phyloP scores from a whole-genome alignment of 1,140 invertebrate species.

The Diuraphis noxia region DNA sequence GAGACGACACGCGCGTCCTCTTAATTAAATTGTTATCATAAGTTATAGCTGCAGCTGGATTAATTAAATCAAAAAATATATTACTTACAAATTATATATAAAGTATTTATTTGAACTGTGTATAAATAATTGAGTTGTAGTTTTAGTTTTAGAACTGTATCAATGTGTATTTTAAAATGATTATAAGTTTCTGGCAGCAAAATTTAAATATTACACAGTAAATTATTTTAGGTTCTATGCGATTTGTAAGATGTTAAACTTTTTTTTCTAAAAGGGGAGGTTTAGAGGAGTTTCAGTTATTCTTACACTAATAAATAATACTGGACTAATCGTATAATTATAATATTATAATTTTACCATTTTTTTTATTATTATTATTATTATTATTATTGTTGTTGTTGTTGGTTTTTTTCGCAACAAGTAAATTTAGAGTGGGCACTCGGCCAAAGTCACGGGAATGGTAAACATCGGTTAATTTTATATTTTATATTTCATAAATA shows the following conservation, averaged over 20 bases:
- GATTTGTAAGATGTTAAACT: background rate
- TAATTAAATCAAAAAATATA: background rate
- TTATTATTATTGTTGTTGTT: background rate
- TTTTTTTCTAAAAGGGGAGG: background rate
- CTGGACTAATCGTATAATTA: background rate
- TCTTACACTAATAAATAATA: background rate
- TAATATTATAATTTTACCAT: background rate
- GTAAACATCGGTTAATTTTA: slow-evolving; percentile 40
- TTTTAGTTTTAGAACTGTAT: background rate
- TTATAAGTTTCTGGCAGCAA: background rate
- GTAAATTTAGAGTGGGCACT: slow-evolving; percentile 41
- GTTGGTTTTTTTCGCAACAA: background rate
- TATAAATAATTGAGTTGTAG: background rate
- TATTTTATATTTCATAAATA: slow-evolving; percentile 4
- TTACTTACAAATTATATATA: background rate
- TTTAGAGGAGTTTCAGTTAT: background rate
- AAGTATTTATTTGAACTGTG: background rate
- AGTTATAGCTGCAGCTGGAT: background rate
- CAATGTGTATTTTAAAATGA: background rate
- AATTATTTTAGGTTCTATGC: background rate
- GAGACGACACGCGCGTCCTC: background rate
- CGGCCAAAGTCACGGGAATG: background rate
- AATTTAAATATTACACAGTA: background rate
- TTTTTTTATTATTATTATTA: background rate
- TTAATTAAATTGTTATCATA: background rate